Evolutionary conservation across 2,888 invertebrate species (phyloP), one percentile per base, ranked within the genome.

Genomic region (Acanthoscelides obtectus): DNA sequence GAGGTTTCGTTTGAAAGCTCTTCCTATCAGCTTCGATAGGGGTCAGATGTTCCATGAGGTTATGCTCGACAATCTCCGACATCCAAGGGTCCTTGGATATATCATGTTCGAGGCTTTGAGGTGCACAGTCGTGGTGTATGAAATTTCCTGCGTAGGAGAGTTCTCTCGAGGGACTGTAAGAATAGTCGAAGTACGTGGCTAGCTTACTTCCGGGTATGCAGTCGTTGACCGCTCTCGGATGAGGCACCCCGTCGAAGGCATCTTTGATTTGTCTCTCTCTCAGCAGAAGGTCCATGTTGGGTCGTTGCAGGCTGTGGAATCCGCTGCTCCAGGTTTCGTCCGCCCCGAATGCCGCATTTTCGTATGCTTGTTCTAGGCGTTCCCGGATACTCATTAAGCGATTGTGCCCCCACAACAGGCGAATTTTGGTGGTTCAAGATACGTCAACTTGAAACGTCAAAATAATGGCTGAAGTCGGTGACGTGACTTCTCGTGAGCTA

Each of bases 151-250:
- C 84, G 74, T 88, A 87, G 66, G 83, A 80, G 73, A 81, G 79
- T 79, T 87, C 87, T 68, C 87, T 82, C 4, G 85, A 84, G 75
- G 87, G 86, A 76, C 86, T 83, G 81, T 88, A 88, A 77, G 86
- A 84, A 79, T 85, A 87, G 80, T 88, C 85, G 20, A 85, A 84
- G 79, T 88, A 88, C 70, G 81, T 81, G 6, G 88, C 87, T 81
- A 92, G 83, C 85, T 88, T 88, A 74, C 91, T 91, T 75, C 88
- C 86, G 5, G 92, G 91, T 79, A 92, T 91, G 69, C 89, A 88
- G 80, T 91, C 90, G 80, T 88, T 88, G 63, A 90, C 91, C 75
- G 87, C 88, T 80, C 86, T 84, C 45, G 84, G 81, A 74, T 80
- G 79, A 75, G 77, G 77, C 77, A 80, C 83, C 75, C 81, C 79